phyloP scores from a whole-genome alignment of 2,888 invertebrate species.

The Asteroscopus sphinx region DNA sequence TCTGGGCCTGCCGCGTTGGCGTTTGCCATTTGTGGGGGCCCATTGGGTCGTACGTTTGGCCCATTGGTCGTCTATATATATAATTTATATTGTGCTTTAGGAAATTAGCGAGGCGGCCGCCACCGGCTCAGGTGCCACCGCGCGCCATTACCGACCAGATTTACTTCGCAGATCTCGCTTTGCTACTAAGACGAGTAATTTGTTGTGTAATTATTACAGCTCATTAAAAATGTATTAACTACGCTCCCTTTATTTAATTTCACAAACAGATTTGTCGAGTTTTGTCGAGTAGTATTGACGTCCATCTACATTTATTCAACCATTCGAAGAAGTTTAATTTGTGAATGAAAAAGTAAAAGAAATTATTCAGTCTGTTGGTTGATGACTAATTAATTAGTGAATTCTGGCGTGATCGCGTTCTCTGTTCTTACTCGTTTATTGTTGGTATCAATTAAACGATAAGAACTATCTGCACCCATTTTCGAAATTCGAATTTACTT shows the following conservation, averaged over 20 bases:
- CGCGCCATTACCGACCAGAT: conserved; percentile 79
- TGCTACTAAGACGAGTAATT: conserved; percentile 75
- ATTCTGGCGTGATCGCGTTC: conserved; percentile 42
- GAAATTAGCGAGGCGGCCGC: conserved; percentile 78
- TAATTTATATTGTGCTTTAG: conserved; percentile 85
- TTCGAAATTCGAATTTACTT: conserved; percentile 27
- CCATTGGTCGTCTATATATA: too few species aligned
- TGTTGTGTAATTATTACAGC: conserved; percentile 77
- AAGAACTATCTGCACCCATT: conserved; percentile 34
- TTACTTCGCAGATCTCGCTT: conserved; percentile 71
- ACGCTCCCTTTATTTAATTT: conserved; percentile 49
- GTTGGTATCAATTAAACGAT: conserved; percentile 51
- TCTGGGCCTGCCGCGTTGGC: too few species aligned
- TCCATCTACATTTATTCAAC: conserved; percentile 44
- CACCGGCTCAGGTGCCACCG: conserved; percentile 79
- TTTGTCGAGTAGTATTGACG: conserved; percentile 42
- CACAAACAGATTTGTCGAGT: conserved; percentile 43
- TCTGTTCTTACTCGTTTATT: conserved; percentile 58
- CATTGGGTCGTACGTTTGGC: too few species aligned
- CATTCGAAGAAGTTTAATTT: conserved; percentile 51
- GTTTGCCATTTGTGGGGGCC: too few species aligned
- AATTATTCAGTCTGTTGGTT: conserved; percentile 56
- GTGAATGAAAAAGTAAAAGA: conserved; percentile 47
- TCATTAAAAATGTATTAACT: conserved; percentile 79
- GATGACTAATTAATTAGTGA: conserved; percentile 62